Percentiles rank a stretch among this genome's conserved stretches.
These are phyloP conservation scores for Wasmannia auropunctata DNA, from an alignment of 1,140 invertebrate genomes.

Conservation along the genomic window DNA sequence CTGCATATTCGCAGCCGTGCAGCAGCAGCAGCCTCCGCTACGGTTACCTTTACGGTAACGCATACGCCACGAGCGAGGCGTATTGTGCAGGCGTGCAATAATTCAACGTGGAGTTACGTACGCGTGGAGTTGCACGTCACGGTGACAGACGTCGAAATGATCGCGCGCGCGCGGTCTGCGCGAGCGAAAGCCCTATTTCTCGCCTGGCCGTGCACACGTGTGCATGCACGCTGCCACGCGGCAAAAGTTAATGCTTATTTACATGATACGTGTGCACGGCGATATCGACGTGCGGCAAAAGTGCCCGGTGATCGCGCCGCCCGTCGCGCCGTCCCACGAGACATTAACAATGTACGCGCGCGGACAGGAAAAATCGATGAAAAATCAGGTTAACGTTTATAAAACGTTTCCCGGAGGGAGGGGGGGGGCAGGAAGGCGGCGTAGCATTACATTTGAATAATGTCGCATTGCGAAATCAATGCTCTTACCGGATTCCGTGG, in stretches of 20 bases:
- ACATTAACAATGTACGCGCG: background rate
- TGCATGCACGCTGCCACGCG: background rate
- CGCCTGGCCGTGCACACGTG: background rate
- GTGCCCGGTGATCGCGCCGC: background rate
- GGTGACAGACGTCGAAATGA: constrained; percentile 57
- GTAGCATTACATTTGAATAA: background rate
- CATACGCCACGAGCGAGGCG: constrained; percentile 29
- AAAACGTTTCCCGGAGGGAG: background rate
- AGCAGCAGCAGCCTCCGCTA: background rate
- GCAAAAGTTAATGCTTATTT: constrained; percentile 37
- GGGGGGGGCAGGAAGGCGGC: too few relatives aligned
- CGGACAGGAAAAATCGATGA: constrained; percentile 24
- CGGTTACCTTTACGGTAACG: constrained; percentile 12
- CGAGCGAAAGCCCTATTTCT: constrained; percentile 20
- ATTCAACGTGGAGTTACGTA: constrained; percentile 54
- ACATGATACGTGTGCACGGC: background rate
- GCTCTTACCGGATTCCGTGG: background rate
- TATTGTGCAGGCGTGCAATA: constrained; percentile 57
- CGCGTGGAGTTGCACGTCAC: background rate
- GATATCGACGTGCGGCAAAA: background rate
- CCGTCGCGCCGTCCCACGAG: background rate
- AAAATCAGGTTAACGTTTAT: constrained; percentile 28
- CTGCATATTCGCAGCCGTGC: constrained; percentile 30
- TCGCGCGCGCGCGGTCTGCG: background rate
- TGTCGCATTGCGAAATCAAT: background rate